Evolutionary conservation across 2,113 vertebrate genomes (phyloP).

Genomic region (Labrus mixtus): DNA sequence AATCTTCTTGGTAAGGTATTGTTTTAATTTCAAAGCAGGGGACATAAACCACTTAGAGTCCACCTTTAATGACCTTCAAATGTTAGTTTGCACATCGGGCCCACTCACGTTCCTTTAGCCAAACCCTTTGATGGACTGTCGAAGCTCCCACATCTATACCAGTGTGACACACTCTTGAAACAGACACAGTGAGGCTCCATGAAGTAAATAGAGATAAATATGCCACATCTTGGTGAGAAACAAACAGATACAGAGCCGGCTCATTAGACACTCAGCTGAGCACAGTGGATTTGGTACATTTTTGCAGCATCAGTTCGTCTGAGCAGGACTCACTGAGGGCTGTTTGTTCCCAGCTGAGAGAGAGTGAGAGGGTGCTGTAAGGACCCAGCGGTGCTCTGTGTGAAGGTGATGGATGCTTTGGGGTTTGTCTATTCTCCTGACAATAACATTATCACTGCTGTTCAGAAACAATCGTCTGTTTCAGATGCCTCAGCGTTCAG

Average conservation of each 20-base stretch:
- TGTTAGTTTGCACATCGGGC: no score
- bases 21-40: not conserved
- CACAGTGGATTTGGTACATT: slow-evolving; percentile 8
- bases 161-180: not conserved
- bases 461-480: slow-evolving; percentile 47
- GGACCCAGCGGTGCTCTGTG: slow-evolving; percentile 46
- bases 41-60: no score
- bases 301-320: slow-evolving; percentile 31
- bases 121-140: not conserved
- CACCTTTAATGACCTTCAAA: no score
- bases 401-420: slow-evolving; percentile 70
- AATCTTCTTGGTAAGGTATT: no score
- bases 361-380: slow-evolving; percentile 23
- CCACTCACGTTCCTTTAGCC: no score
- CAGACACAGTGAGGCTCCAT: not conserved
- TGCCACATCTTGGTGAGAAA: slow-evolving; percentile 9
- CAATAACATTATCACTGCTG: slow-evolving; percentile 59
- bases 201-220: slow-evolving; percentile 13
- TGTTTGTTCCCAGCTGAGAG: slow-evolving; percentile 38
- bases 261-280: slow-evolving; percentile 26
- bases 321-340: slow-evolving; percentile 20
- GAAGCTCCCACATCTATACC: not conserved
- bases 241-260: not conserved
- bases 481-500: slow-evolving; percentile 41
- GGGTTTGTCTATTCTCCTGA: slow-evolving; percentile 56